Percentiles rank a stretch among this genome's conserved stretches.
These are phyloP conservation scores for Papilio aristodemus DNA, from an alignment of 1,140 invertebrate genomes.

Conservation along the genomic window DNA sequence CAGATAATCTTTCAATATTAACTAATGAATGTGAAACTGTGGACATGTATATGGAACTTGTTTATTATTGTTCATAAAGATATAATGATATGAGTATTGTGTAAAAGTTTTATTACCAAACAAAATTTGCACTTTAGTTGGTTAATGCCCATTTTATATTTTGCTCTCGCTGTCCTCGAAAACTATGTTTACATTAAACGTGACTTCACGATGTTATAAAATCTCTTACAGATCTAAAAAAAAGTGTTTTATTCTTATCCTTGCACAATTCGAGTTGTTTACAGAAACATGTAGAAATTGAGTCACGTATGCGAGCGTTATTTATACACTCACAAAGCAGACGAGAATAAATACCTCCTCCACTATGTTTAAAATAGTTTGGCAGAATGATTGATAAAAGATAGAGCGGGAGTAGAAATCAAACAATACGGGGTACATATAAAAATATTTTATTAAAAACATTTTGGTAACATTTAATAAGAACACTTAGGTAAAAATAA, in stretches of 20 bases:
- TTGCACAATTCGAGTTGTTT: slow-evolving; percentile 37
- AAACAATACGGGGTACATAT: slow-evolving; percentile 75
- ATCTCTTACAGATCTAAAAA: slow-evolving; percentile 48
- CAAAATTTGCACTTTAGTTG: not conserved
- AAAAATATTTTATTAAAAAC: slow-evolving; percentile 83
- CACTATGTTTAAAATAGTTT: slow-evolving; percentile 21
- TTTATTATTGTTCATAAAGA: no score
- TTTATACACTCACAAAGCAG: slow-evolving; percentile 18
- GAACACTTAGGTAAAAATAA: slow-evolving; percentile 83
- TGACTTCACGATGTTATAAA: slow-evolving; percentile 42
- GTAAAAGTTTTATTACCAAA: not conserved
- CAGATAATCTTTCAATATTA: no score
- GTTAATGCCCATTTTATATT: not conserved
- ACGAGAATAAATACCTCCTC: slow-evolving; percentile 5
- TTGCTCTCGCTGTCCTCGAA: slow-evolving; percentile 45
- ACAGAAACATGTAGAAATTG: slow-evolving; percentile 32
- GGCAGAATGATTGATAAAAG: slow-evolving; percentile 15
- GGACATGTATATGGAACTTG: no score
- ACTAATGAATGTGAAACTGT: no score
- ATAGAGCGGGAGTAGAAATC: slow-evolving; percentile 39
- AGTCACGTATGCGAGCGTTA: slow-evolving; percentile 26
- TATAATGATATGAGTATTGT: no score
- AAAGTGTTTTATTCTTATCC: slow-evolving; percentile 43
- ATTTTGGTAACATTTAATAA: slow-evolving; percentile 83
- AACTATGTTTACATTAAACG: slow-evolving; percentile 52